Evolutionary conservation across 2,113 vertebrate genomes (phyloP).

Genomic region (Synodontis membranacea): DNA sequence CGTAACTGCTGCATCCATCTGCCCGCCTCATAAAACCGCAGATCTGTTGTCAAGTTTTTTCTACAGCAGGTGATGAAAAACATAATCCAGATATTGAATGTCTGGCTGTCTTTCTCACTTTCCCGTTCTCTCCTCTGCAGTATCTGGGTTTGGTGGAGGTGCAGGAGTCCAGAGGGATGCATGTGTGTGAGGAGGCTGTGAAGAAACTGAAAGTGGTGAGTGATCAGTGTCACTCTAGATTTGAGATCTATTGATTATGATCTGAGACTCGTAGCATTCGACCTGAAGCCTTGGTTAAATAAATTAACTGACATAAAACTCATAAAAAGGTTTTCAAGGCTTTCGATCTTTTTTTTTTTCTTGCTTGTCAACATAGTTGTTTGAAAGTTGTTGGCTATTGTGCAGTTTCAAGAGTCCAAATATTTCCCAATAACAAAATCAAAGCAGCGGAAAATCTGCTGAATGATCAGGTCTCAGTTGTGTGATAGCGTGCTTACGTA

Average conservation of each 20-base stretch:
- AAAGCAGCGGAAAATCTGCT: background rate
- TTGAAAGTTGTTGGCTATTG: too few relatives aligned
- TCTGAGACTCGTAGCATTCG: background rate
- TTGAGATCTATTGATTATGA: background rate
- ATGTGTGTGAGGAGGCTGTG: constrained; percentile 90
- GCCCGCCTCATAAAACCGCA: background rate
- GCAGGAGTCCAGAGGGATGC: constrained; percentile 92
- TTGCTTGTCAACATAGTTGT: background rate
- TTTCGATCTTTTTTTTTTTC: too few relatives aligned
- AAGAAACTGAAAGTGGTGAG: constrained; percentile 90
- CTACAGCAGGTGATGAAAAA: background rate
- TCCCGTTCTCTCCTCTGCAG: constrained; percentile 62
- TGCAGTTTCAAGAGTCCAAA: background rate
- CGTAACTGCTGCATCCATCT: background rate
- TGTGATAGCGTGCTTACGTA: background rate
- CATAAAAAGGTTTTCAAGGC: background rate
- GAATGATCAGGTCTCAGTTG: background rate
- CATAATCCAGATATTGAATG: background rate
- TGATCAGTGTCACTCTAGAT: constrained; percentile 14
- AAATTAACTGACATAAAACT: background rate
- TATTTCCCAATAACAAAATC: background rate
- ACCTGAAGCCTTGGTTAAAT: background rate
- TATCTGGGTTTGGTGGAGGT: constrained; percentile 90
- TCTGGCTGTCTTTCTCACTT: background rate
- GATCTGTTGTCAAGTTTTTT: background rate